Evolutionary conservation across 2,113 vertebrate species (phyloP).

Genomic region (Corythoichthys haematopterus): DNA sequence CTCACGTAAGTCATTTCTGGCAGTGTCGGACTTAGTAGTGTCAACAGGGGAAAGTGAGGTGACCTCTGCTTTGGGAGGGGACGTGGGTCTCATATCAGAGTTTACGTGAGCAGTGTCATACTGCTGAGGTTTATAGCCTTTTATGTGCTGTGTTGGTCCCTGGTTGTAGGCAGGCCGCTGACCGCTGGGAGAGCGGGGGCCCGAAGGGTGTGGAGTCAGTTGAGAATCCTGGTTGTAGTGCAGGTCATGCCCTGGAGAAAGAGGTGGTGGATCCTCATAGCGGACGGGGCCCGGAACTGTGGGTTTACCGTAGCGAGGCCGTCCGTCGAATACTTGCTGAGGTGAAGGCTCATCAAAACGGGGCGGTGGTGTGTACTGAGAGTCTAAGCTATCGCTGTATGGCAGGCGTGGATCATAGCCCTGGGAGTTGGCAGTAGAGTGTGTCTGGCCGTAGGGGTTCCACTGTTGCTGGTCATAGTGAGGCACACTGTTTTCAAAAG

Average conservation of each 20-base stretch:
- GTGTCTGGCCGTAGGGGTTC: slow-evolving; percentile 79
- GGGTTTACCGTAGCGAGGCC: slow-evolving; percentile 81
- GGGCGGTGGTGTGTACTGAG: slow-evolving; percentile 78
- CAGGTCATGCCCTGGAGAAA: slow-evolving; percentile 69
- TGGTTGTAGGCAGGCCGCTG: slow-evolving; percentile 64
- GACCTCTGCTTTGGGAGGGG: slow-evolving; percentile 75
- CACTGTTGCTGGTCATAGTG: slow-evolving; percentile 87
- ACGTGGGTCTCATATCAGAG: slow-evolving; percentile 66
- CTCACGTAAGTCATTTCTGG: slow-evolving; percentile 68
- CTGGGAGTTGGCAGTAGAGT: slow-evolving; percentile 65
- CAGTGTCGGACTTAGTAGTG: slow-evolving; percentile 70
- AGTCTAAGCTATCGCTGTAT: slow-evolving; percentile 76
- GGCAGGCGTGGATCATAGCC: slow-evolving; percentile 76
- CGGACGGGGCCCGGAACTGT: slow-evolving; percentile 70
- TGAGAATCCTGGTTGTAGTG: slow-evolving; percentile 73
- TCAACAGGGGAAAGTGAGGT: slow-evolving; percentile 60
- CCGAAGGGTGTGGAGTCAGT: slow-evolving; percentile 39
- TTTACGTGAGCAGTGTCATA: slow-evolving; percentile 75
- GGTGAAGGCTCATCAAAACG: slow-evolving; percentile 81
- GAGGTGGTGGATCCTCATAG: slow-evolving; percentile 75
- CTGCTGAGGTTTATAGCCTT: slow-evolving; percentile 70
- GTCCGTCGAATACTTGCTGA: slow-evolving; percentile 73
- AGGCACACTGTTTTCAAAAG: slow-evolving; percentile 81
- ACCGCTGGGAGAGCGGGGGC: slow-evolving; percentile 42
- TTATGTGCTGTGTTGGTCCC: slow-evolving; percentile 75